Conservation (phyloP, 2,888 invertebrate species). For the Blera fallax region DNA sequence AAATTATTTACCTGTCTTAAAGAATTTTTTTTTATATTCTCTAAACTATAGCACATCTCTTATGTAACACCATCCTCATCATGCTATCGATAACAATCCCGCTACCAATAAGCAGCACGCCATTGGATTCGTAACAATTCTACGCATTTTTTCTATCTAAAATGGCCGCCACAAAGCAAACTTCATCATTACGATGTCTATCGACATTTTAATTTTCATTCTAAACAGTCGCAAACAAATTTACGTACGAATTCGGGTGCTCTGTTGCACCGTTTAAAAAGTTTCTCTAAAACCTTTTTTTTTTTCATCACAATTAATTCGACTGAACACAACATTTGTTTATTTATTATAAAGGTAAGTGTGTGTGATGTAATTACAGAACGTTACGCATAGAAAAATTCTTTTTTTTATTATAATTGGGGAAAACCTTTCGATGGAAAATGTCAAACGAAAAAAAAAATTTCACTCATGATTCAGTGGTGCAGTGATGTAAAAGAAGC, state of each 20-base stretch:
- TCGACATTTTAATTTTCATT: constrained; percentile 72
- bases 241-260: constrained; percentile 71
- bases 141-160: constrained; percentile 55
- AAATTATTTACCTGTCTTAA: no score
- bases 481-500: constrained; percentile 72
- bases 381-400: constrained; percentile 40
- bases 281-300: constrained; percentile 50
- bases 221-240: constrained; percentile 72
- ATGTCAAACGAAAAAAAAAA: constrained; percentile 58
- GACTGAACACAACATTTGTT: constrained; percentile 63
- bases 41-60: background rate
- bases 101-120: constrained; percentile 46
- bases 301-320: constrained; percentile 49
- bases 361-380: constrained; percentile 70
- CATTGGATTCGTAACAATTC: constrained; percentile 64
- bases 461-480: constrained; percentile 71
- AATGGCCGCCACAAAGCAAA: constrained; percentile 63
- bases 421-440: constrained; percentile 73
- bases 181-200: constrained; percentile 59
- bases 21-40: no score
- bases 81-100: constrained; percentile 56
- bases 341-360: constrained; percentile 69
- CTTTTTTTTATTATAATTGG: constrained; percentile 33
- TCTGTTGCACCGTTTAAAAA: constrained; percentile 68
- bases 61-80: background rate